These are phyloP conservation scores for Ceyx cyanopectus DNA, from an alignment of 2,113 vertebrate species.

Conservation along the genomic window DNA sequence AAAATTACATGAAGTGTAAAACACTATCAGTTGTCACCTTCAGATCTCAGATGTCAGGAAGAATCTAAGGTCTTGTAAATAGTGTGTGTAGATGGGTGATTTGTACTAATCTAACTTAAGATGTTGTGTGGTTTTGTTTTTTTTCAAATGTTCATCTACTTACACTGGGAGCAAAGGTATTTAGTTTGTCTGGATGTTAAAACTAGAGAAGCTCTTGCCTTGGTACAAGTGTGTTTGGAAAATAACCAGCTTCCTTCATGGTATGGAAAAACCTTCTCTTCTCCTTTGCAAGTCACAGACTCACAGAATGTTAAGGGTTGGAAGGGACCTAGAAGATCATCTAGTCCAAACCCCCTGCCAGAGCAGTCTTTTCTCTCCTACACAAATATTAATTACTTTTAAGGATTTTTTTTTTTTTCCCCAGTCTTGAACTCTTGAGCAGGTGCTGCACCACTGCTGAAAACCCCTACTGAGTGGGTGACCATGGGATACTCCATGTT, in stretches of 20 bases:
- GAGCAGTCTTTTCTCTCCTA: background rate
- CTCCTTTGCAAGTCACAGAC: background rate
- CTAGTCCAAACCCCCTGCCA: too few relatives aligned
- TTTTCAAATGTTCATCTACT: background rate
- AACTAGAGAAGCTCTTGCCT: background rate
- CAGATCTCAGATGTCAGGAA: background rate
- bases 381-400: background rate
- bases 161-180: background rate
- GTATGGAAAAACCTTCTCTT: background rate
- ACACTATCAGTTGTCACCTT: background rate
- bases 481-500: background rate
- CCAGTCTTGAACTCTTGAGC: background rate
- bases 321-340: too few relatives aligned
- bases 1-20: background rate
- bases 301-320: too few relatives aligned
- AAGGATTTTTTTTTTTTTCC: background rate
- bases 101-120: background rate
- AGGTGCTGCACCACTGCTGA: background rate
- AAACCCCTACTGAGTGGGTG: background rate
- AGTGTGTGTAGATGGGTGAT: background rate
- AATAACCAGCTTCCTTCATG: background rate
- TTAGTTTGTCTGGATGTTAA: background rate
- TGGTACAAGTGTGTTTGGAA: background rate
- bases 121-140: background rate
- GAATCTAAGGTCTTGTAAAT: rapidly evolving